A percentile compares a stretch with the other conserved stretches of the same genome.
phyloP scores from a whole-genome alignment of 2,888 invertebrate species.

The Priocnemis perturbator region DNA sequence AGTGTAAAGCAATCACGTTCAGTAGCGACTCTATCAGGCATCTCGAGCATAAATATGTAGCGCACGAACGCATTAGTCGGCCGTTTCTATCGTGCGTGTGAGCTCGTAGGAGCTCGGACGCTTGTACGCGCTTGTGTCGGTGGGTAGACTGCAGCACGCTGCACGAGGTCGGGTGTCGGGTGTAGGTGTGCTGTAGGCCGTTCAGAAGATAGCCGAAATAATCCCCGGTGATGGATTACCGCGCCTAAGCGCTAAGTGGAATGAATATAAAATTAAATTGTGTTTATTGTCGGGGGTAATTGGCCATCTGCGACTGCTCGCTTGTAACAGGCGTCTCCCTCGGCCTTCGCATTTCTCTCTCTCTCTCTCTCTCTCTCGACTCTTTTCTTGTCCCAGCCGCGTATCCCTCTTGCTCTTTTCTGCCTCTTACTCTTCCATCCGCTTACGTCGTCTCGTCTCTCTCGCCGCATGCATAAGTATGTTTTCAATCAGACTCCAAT shows the following conservation, averaged over 20 bases:
- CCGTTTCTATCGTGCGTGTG: slow-evolving; percentile 34
- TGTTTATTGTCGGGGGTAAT: slow-evolving; percentile 71
- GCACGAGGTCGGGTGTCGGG: slow-evolving; percentile 24
- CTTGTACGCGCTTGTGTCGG: slow-evolving; percentile 2
- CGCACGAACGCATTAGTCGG: slow-evolving; percentile 61
- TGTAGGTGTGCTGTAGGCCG: slow-evolving; percentile 60
- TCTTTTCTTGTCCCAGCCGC: neutral
- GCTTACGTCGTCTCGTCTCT: too few species aligned
- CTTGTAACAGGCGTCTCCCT: slow-evolving; percentile 30
- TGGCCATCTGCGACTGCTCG: slow-evolving; percentile 71
- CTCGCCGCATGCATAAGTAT: neutral
- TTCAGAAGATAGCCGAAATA: slow-evolving; percentile 66
- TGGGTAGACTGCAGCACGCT: slow-evolving; percentile 32
- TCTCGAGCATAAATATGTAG: slow-evolving; percentile 67
- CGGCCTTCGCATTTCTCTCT: slow-evolving; percentile 13
- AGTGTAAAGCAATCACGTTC: slow-evolving; percentile 58
- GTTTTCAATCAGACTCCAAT: too few species aligned
- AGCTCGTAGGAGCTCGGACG: neutral
- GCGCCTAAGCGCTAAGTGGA: slow-evolving; percentile 67
- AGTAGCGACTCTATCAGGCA: slow-evolving; percentile 60
- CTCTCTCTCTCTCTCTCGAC: slow-evolving; percentile 3
- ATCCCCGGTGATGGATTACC: slow-evolving; percentile 68
- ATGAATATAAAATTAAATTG: slow-evolving; percentile 72
- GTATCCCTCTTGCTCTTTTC: neutral
- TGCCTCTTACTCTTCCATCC: neutral